phyloP scores from a whole-genome alignment of 1,140 invertebrate genomes.

The Drosophila insularis region DNA sequence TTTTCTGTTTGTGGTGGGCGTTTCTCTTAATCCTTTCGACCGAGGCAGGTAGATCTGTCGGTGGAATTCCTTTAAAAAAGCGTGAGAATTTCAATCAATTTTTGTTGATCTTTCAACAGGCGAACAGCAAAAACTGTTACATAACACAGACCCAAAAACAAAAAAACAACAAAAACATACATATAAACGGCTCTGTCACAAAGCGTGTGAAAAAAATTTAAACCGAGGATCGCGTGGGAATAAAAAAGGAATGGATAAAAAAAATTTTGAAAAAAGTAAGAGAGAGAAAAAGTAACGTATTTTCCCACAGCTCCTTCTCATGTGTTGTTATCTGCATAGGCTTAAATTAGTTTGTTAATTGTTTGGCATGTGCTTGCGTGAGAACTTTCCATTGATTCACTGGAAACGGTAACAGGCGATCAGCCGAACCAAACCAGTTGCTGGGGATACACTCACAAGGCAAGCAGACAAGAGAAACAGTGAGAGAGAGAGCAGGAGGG shows the following conservation, averaged over 20 bases:
- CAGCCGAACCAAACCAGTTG: constrained; percentile 29
- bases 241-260: constrained; percentile 10
- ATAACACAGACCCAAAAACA: background rate
- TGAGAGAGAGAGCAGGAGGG: background rate
- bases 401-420: constrained; percentile 48
- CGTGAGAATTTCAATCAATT: constrained; percentile 55
- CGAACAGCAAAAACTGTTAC: constrained; percentile 34
- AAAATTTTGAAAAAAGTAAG: constrained; percentile 18
- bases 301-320: constrained; percentile 53
- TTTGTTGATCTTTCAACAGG: constrained; percentile 55
- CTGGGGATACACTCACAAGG: background rate
- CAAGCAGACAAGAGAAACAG: background rate
- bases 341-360: constrained; percentile 55
- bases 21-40: constrained; percentile 37
- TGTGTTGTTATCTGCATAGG: constrained; percentile 46
- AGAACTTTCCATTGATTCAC: constrained; percentile 48
- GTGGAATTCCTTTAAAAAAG: constrained; percentile 33
- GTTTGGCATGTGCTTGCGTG: constrained; percentile 55
- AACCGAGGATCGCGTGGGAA: constrained; percentile 63
- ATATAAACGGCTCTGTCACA: constrained; percentile 1
- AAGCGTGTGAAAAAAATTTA: constrained; percentile 62
- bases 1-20: constrained; percentile 34
- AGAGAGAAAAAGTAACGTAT: constrained; percentile 45
- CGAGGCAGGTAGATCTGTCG: constrained; percentile 35
- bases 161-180: background rate